These are phyloP conservation scores for Andrena cerasifolii DNA, from an alignment of 1,140 invertebrate genomes.

Conservation along the genomic window DNA sequence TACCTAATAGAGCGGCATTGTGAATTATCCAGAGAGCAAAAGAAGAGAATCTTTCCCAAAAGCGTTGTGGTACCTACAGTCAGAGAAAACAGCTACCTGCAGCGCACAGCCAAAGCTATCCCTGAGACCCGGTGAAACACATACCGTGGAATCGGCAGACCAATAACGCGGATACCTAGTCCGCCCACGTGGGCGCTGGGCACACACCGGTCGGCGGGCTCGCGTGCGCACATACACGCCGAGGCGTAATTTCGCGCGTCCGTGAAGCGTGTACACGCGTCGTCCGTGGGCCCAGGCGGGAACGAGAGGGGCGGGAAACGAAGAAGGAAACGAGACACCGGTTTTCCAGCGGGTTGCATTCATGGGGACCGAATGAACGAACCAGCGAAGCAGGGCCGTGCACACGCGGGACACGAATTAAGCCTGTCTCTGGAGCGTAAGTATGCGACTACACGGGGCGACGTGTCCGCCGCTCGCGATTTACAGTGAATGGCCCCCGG, in stretches of 20 bases:
- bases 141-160: slow-evolving; percentile 59
- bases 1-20: too few relatives aligned
- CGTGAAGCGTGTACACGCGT: slow-evolving; percentile 12
- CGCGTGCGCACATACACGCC: not conserved
- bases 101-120: not conserved
- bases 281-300: not conserved
- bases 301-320: slow-evolving; percentile 7
- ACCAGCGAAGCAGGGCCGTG: not conserved
- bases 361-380: slow-evolving; percentile 49
- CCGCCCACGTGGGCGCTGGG: slow-evolving; percentile 56
- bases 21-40: not conserved
- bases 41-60: not conserved
- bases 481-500: slow-evolving; percentile 35
- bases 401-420: slow-evolving; percentile 38
- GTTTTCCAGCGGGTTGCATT: slow-evolving; percentile 51
- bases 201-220: not conserved
- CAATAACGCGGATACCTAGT: slow-evolving; percentile 60
- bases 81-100: not conserved
- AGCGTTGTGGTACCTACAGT: not conserved
- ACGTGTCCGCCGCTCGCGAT: slow-evolving; percentile 31
- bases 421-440: slow-evolving; percentile 29
- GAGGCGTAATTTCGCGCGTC: slow-evolving; percentile 39
- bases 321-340: slow-evolving; percentile 49
- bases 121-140: slow-evolving; percentile 48
- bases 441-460: slow-evolving; percentile 5